phyloP scores from a whole-genome alignment of 2,797 vertebrate species.

The Halcyon leucocephala region DNA sequence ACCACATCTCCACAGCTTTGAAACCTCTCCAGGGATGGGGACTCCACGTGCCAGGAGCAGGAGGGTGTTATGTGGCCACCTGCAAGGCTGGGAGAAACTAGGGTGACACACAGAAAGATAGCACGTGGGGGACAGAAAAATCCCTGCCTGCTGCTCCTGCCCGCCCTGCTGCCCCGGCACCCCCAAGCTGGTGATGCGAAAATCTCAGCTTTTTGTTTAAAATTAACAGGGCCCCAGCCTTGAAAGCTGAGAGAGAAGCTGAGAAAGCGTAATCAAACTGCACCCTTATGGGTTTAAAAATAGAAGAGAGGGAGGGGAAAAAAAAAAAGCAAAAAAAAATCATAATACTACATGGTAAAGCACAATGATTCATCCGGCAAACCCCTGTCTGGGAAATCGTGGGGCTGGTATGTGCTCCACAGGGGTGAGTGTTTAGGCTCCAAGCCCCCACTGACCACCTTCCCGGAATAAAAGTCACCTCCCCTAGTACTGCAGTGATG shows the following conservation, averaged over 20 bases:
- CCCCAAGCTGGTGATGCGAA: neutral
- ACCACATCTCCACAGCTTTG: neutral
- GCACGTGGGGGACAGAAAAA: neutral
- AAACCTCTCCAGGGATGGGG: neutral
- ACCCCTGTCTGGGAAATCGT: neutral
- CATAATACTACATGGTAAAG: constrained; percentile 23
- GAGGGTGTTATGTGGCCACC: neutral
- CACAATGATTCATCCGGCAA: constrained; percentile 13
- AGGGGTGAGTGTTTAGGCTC: neutral
- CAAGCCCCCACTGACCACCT: neutral
- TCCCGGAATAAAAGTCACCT: neutral
- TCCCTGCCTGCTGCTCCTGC: neutral
- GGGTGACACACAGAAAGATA: neutral
- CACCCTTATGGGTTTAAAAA: constrained; percentile 49
- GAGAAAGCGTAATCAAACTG: constrained; percentile 22
- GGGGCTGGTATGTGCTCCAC: neutral
- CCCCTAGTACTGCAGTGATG: neutral
- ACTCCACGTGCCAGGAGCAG: neutral
- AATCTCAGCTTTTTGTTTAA: constrained; percentile 35
- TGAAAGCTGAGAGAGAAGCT: neutral
- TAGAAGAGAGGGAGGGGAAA: neutral
- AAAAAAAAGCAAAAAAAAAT: neutral
- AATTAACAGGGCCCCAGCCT: neutral
- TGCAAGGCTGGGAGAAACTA: neutral
- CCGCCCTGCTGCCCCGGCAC: fast-evolving